Evolutionary conservation across 2,888 invertebrate genomes (phyloP), one percentile per base, ranked within the genome.

Genomic region (Tinea trinotella): DNA sequence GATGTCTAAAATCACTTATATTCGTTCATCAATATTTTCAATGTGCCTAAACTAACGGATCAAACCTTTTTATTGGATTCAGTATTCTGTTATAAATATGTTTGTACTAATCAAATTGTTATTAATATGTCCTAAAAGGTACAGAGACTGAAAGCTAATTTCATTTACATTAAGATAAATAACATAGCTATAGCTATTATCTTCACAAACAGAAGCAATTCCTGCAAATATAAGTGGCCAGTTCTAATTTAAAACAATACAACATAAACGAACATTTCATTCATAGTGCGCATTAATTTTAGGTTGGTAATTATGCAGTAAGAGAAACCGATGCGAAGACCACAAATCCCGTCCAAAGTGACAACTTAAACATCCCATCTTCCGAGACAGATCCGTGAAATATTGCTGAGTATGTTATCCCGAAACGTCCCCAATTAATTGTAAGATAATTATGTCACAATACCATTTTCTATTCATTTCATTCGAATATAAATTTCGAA

Each of bases 341-440:
- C 81, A 83, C 84, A 84, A 85, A 85, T 85, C 74, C 75, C 74
- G 74, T 72, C 72, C 74, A 61, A 75, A 75, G 70, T 80, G 84
- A 84, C 84, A 81, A 76, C 67, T 75, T 76, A 76, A 83, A 82
- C 81, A 78, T 74, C 72, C 80, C 78, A 79, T 81, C 82, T 70
- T 69, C 70, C 62, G 76, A 66, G 83, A 84, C 83, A 80, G 76
- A 76, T 72, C 74, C 67, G 75, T 84, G 82, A 84, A 75, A 76
- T 82, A 83, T 73, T 71, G 68, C 66, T 70, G 67, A 73, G 76
- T 13, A 24, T 24, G 50, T 24, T 18, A 18, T 18, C 22, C 46
- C 55, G 75, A 79, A 81, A 80, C 75, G 71, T 68, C 65, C 66
- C 71, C 72, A 74, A 82, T 84, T 85, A 83, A 84, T 85, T 78